phyloP scores from a whole-genome alignment of 2,888 invertebrate genomes.

The Tenodera sinensis region DNA sequence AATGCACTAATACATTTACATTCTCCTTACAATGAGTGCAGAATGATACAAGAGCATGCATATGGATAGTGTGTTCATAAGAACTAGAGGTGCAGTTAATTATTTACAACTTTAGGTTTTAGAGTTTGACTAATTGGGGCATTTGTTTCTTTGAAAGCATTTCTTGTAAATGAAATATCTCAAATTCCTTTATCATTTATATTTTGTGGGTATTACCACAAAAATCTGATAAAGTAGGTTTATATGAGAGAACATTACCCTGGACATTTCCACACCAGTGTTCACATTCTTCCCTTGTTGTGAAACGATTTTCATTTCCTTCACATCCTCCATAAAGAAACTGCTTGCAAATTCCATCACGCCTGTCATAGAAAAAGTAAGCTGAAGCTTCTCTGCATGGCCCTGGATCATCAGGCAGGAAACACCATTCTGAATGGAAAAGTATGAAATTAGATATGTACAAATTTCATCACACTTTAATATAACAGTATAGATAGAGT shows the following conservation, averaged over 20 bases:
- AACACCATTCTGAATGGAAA: constrained; percentile 60
- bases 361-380: constrained; percentile 70
- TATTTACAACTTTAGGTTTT: no score
- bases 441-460: not conserved
- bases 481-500: not conserved
- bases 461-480: not conserved
- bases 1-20: no score
- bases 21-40: no score
- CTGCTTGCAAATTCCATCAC: constrained; percentile 68
- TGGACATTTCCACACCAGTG: constrained; percentile 63
- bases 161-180: no score
- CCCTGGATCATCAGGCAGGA: constrained; percentile 62
- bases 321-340: constrained; percentile 80
- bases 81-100: no score
- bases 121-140: no score
- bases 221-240: not conserved
- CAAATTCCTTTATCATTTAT: not conserved
- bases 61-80: no score
- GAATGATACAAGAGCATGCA: no score
- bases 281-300: constrained; percentile 63
- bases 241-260: constrained; percentile 43
- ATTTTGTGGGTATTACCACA: not conserved
- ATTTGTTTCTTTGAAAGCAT: no score
- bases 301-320: constrained; percentile 78
- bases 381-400: constrained; percentile 56